Percentiles rank a stretch among this genome's conserved stretches.
Evolutionary conservation across 2,113 vertebrate genomes (phyloP).

Genomic region (Hippocampus abdominalis): DNA sequence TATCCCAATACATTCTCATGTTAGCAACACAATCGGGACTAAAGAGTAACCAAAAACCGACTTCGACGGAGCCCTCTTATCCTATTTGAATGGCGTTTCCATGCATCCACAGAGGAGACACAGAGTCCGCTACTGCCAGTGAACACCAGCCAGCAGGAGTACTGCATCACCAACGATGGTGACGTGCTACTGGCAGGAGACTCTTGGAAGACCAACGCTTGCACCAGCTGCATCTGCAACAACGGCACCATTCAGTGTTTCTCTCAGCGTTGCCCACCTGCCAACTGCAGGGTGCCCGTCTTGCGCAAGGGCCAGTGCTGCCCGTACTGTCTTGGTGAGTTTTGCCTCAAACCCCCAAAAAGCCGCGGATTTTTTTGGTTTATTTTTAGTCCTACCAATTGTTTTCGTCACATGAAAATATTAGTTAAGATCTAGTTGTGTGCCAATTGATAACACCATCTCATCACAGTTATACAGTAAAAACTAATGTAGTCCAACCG

Average conservation of each 20-base stretch:
- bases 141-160: conserved; percentile 68
- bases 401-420: conserved; percentile 4
- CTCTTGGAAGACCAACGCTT: conserved; percentile 77
- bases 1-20: background rate
- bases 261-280: conserved; percentile 72
- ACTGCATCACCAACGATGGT: conserved; percentile 77
- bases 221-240: conserved; percentile 78
- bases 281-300: conserved; percentile 74
- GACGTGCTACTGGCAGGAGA: conserved; percentile 73
- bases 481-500: too few species aligned
- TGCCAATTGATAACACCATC: too few species aligned
- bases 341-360: background rate
- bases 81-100: background rate
- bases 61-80: background rate
- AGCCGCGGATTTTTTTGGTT: background rate
- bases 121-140: conserved; percentile 64
- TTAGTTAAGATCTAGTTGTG: background rate
- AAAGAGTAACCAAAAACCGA: background rate
- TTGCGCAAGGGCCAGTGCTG: conserved; percentile 80
- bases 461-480: too few species aligned
- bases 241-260: conserved; percentile 78
- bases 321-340: conserved; percentile 77
- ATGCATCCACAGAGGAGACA: conserved; percentile 59
- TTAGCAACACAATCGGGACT: background rate
- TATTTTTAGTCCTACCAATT: background rate